These are phyloP conservation scores for Drosophila meridionalis DNA, from an alignment of 2,888 invertebrate genomes.

Conservation along the genomic window DNA sequence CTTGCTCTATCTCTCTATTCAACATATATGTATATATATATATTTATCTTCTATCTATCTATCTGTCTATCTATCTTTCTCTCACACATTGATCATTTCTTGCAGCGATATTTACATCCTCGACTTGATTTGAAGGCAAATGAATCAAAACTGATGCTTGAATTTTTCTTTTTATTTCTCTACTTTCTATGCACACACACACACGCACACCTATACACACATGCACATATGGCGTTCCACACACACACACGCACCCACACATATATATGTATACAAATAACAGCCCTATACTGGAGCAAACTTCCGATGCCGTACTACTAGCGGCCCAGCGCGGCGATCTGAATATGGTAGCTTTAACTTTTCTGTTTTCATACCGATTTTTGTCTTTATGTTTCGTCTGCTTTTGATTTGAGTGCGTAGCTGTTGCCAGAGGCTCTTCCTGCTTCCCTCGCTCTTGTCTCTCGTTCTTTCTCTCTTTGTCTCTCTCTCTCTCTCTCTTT, in stretches of 20 bases:
- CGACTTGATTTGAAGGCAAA: conserved; percentile 13
- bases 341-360: conserved; percentile 87
- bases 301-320: conserved; percentile 92
- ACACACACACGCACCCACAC: conserved; percentile 32
- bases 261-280: conserved; percentile 31
- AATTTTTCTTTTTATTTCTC: conserved; percentile 54
- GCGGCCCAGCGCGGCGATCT: conserved; percentile 94
- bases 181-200: conserved; percentile 42
- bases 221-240: conserved; percentile 10
- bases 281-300: conserved; percentile 92
- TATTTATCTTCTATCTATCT: neutral
- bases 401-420: conserved; percentile 10
- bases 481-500: neutral
- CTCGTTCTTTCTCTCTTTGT: neutral
- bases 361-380: neutral
- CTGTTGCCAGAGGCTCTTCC: neutral
- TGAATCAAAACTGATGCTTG: conserved; percentile 63
- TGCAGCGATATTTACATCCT: conserved; percentile 25
- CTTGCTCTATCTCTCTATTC: conserved; percentile 11
- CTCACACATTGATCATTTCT: conserved; percentile 16
- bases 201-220: conserved; percentile 40
- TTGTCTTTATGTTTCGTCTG: neutral
- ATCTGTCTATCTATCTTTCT: conserved; percentile 14
- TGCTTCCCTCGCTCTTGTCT: neutral
- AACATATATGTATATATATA: neutral